Evolutionary conservation across 2,113 vertebrate genomes (phyloP), one percentile per base, ranked within the genome.

Genomic region (Orientallactaga bullata): DNA sequence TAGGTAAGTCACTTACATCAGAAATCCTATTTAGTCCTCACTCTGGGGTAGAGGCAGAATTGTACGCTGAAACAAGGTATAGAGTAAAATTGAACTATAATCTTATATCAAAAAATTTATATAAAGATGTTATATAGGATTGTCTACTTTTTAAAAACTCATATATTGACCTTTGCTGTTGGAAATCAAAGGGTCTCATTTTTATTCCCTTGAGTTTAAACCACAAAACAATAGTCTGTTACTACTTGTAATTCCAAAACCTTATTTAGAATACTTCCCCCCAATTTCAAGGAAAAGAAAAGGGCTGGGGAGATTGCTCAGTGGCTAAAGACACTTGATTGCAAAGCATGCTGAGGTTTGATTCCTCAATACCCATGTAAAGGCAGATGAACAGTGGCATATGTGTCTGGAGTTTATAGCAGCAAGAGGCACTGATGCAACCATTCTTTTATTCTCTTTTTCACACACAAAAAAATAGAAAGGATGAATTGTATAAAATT

Each of bases 11-110:
- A 85, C 20, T 77, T 60, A 66, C 26, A 80, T 13, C 65, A 5
- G 58, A 89, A 91, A 73, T 32, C 7, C 30, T 85, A 85, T 30
- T 94, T 84, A 80, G 69, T 72, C 80, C 87, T 85, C 24, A 74
- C 60, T 63, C 28, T 88, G 26, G 16, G 35, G 20, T 47, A 20
- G 51, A 30, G 28, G 9, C 65, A 39, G 4, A 30, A 66, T 68
- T 61, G 18, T 61, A 66, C 83, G n/a, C 32, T 80, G 51, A 83
- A 60, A n/a, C 28, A 65, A 93, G 1, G 2, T 32, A 1, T 76
- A 24, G 26, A 10, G 20, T n/a, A 58, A 39, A 35, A 47, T 65
- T 81, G 79, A 81, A 63, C 39, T 81, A 81, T 78, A 60, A 82
- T 69, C 37, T 72, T 78, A 28, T 68, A 2, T 80, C 63, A 78